Evolutionary conservation across 2,113 vertebrate species (phyloP).

Genomic region (Serinus canaria): DNA sequence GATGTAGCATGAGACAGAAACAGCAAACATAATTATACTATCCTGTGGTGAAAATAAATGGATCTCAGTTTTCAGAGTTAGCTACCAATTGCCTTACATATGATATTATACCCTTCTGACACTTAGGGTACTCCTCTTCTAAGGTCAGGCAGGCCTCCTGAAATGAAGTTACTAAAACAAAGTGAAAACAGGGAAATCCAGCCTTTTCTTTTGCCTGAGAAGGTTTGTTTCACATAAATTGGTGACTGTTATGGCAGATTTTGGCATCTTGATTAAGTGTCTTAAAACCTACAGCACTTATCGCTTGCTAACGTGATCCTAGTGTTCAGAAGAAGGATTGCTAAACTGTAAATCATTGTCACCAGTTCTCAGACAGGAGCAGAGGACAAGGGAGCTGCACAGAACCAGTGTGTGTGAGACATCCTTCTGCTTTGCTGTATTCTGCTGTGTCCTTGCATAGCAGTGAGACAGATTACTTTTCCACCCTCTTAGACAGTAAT

Average conservation of each 20-base stretch:
- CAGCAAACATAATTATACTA: not conserved
- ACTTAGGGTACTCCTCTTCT: not conserved
- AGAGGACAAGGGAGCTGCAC: not conserved
- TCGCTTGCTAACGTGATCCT: not conserved
- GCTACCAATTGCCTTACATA: not conserved
- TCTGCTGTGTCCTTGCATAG: not conserved
- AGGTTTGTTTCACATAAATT: not conserved
- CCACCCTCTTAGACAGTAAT: not conserved
- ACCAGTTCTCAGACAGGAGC: not conserved
- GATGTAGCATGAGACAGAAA: constrained; percentile 16
- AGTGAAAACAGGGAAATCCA: not conserved
- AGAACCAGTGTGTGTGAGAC: not conserved
- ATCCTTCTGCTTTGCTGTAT: not conserved
- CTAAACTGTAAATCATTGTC: not conserved
- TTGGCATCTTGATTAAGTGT: not conserved
- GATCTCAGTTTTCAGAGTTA: not conserved
- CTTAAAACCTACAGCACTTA: not conserved
- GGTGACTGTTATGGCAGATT: not conserved
- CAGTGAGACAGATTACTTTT: not conserved
- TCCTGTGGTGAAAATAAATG: not conserved
- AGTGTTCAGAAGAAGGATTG: not conserved
- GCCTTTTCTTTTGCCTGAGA: not conserved
- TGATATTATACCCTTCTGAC: not conserved
- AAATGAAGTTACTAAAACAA: not conserved
- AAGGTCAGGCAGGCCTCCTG: not conserved